These are phyloP conservation scores for Vultur gryphus DNA, from an alignment of 2,797 vertebrate species.

Conservation along the genomic window DNA sequence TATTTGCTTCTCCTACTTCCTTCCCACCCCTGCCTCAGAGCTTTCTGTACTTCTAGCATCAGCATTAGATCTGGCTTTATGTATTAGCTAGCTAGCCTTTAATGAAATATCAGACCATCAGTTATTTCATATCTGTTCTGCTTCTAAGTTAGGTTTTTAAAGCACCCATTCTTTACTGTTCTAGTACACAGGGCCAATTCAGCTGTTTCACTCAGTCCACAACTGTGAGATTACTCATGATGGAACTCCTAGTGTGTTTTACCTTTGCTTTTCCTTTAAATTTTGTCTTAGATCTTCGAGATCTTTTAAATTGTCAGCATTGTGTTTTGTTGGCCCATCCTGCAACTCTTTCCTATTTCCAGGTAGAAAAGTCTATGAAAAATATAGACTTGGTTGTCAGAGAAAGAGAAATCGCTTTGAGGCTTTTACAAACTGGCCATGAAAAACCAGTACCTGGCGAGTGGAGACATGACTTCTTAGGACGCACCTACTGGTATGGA, in stretches of 20 bases:
- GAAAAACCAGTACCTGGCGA: conserved; percentile 87
- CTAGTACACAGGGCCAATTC: not conserved
- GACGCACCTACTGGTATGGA: conserved; percentile 85
- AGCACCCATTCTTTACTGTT: not conserved
- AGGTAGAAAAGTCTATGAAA: conserved; percentile 88
- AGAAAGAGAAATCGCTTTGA: conserved; percentile 89
- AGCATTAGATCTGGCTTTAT: not conserved
- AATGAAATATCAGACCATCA: not conserved
- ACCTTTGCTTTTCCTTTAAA: not conserved
- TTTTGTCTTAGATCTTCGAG: not conserved
- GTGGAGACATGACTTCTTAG: conserved; percentile 89
- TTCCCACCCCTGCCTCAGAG: not conserved
- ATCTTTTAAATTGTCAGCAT: not conserved
- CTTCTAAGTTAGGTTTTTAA: not conserved
- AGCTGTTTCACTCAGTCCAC: not conserved
- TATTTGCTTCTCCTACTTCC: not conserved
- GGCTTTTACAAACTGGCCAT: conserved; percentile 92
- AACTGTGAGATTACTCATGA: not conserved
- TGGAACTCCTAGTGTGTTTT: not conserved
- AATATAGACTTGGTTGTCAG: conserved; percentile 85
- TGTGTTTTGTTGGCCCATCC: not conserved
- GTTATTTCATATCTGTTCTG: not conserved
- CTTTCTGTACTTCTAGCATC: not conserved
- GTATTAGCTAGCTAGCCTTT: not conserved
- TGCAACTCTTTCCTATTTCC: not conserved